phyloP scores from a whole-genome alignment of 2,113 vertebrate species.

The Struthidea cinerea region DNA sequence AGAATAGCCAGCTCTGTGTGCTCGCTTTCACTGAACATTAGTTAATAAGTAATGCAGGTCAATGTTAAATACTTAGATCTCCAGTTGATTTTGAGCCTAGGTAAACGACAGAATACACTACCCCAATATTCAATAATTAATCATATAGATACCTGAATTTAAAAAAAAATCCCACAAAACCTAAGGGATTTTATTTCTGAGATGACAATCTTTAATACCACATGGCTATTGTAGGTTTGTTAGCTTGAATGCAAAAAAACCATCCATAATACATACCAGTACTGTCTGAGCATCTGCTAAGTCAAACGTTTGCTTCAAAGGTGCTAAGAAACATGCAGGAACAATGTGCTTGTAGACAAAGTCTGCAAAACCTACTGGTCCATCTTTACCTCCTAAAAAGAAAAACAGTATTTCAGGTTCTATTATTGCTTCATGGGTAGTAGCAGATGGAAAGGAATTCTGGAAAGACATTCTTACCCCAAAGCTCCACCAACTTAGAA shows the following conservation, averaged over 20 bases:
- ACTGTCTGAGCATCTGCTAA: conserved; percentile 95
- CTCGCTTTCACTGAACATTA: neutral
- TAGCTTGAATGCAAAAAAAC: neutral
- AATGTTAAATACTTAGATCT: neutral
- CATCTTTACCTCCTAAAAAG: conserved; percentile 89
- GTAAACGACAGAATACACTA: neutral
- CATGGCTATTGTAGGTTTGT: neutral
- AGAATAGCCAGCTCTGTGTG: neutral
- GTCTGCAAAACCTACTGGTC: conserved; percentile 93
- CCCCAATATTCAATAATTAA: neutral
- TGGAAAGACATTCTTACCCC: conserved; percentile 76
- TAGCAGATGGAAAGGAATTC: neutral
- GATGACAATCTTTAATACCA: neutral
- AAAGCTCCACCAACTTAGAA: conserved; percentile 90
- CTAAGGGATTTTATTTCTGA: neutral
- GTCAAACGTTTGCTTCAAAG: conserved; percentile 94
- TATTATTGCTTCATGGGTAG: neutral
- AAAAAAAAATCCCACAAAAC: neutral
- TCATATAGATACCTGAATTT: neutral
- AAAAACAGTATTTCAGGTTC: neutral
- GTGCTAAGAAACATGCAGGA: conserved; percentile 94
- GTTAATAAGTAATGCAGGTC: neutral
- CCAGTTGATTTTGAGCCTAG: neutral
- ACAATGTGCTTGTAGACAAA: conserved; percentile 98
- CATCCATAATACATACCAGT: conserved; percentile 75